Conservation (phyloP, 2,888 invertebrate genomes). For the Boloria euphrosyne region DNA sequence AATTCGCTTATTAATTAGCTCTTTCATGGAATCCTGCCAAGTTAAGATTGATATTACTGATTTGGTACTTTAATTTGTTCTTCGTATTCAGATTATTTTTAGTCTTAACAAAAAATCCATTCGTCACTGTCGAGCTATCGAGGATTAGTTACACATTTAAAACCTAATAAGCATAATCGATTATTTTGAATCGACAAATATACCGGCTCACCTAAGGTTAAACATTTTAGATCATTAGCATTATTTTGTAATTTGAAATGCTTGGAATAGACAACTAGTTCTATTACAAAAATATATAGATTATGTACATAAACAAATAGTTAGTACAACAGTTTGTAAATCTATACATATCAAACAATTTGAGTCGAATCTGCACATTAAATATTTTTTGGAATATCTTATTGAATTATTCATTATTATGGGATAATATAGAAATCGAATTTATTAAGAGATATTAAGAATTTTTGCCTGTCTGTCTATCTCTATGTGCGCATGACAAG, state of each 20-base stretch:
- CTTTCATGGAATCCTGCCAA: background rate
- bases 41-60: background rate
- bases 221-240: slow-evolving; percentile 4
- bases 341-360: background rate
- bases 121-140: slow-evolving; percentile 14
- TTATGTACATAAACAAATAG: slow-evolving; percentile 12
- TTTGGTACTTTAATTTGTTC: background rate
- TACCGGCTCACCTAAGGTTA: background rate
- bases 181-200: slow-evolving; percentile 8
- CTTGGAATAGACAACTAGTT: slow-evolving; percentile 4
- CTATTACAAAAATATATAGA: slow-evolving; percentile 3
- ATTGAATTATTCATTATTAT: no score
- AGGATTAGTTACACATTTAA: background rate
- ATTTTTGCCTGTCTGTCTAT: no score
- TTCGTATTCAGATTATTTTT: background rate
- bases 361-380: no score
- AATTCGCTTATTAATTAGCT: background rate
- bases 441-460: no score
- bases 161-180: slow-evolving; percentile 18
- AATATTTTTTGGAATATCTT: no score
- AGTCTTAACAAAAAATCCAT: slow-evolving; percentile 5
- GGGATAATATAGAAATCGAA: no score
- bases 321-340: background rate
- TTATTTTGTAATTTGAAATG: slow-evolving; percentile 11
- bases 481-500: no score